Evolutionary conservation across 2,888 invertebrate species (phyloP), one percentile per base, ranked within the genome.

Genomic region (Drosophila rubida): DNA sequence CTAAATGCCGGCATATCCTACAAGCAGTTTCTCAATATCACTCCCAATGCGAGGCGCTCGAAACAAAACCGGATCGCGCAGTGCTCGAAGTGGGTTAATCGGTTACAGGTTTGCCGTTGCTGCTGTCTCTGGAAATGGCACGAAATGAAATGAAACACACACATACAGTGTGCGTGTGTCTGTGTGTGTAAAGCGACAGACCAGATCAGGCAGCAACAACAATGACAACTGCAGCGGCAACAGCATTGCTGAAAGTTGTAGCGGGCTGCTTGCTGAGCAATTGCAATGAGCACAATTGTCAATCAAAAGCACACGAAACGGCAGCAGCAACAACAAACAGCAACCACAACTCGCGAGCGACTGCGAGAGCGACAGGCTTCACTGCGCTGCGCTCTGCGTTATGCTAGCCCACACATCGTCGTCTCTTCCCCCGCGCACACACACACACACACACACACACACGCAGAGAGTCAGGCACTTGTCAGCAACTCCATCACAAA

Each of bases 41-140:
- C 50, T n/a, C n/a, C n/a, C n/a, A n/a, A n/a, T n/a, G n/a, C n/a
- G n/a, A n/a, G n/a, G n/a, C n/a, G n/a, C n/a, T 55, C 46, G 51
- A 75, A 67, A 76, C 16, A 59, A 75, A 74, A 82, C 78, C 74
- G 80, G 83, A 58, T 73, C 57, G 61, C 2, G 19, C 16, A 39
- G 22, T 23, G 48, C 25, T 42, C 16, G 61, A 82, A 81, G 77
- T 83, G 72, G 84, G 84, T 86, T 86, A 84, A 83, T 74, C 88
- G 84, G 86, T 64, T 74, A 77, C 75, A 77, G 75, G 80, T 59
- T 64, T 63, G 60, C 35, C 53, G 58, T 11, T 30, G 39, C 8
- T 13, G 53, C 25, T 6, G 39, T 49, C 57, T 46, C 62, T 86
- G 80, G 58, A 84, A 80, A 69, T 70, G 75, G 63, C 66, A 69